Evolutionary conservation across 1,140 invertebrate species (phyloP).

Genomic region (Psix sp.): DNA sequence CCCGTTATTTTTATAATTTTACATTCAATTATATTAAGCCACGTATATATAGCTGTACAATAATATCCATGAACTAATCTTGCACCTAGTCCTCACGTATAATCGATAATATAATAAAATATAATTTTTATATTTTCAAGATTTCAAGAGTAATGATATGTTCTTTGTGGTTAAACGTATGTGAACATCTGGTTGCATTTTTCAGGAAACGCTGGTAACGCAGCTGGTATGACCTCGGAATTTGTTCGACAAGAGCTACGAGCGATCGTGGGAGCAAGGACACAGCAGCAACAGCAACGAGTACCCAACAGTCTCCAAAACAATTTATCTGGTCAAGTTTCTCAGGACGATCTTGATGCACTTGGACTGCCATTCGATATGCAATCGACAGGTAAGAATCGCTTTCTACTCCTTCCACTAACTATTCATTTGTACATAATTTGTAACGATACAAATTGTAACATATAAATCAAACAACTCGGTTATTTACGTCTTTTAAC

Average conservation of each 20-base stretch:
- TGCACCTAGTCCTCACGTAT: no score
- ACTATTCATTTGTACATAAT: neutral
- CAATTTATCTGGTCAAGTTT: constrained; percentile 75
- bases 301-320: constrained; percentile 74
- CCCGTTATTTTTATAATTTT: no score
- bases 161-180: neutral
- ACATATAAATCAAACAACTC: constrained; percentile 10
- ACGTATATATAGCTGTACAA: no score
- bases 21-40: no score
- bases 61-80: no score
- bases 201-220: constrained; percentile 69
- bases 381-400: constrained; percentile 80
- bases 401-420: constrained; percentile 23
- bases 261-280: constrained; percentile 89
- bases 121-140: no score
- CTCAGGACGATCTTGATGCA: constrained; percentile 82
- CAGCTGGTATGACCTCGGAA: constrained; percentile 79
- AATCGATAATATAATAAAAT: no score
- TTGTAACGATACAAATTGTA: constrained; percentile 25
- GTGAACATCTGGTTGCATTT: constrained; percentile 1
- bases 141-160: constrained; percentile 3
- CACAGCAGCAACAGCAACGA: constrained; percentile 79
- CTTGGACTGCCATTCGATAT: constrained; percentile 84
- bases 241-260: constrained; percentile 93
- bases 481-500: no score